Evolutionary conservation across 2,888 invertebrate genomes (phyloP), one percentile per base, ranked within the genome.

Genomic region (Tenthredo notha): DNA sequence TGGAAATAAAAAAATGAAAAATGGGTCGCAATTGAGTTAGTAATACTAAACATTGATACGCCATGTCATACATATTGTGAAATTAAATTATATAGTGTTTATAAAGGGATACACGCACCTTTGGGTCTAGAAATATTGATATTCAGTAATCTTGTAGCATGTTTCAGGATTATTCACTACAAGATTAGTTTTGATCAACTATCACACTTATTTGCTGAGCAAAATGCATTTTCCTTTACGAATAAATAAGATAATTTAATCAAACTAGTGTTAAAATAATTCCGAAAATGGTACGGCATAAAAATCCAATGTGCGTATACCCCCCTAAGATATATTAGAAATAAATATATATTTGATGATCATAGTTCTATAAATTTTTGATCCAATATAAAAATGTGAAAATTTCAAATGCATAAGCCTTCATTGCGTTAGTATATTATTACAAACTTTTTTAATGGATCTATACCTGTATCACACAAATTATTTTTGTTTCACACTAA

Each of bases 1-100:
- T 93, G 84, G 58, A 86, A 29, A 40, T 54, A 65, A 29, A 37
- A 37, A 50, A 70, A 33, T 21, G 70, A 33, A 47, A 85, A 50
- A 29, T 18, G 21, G 9, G 7, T 67, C 61, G 21, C 47, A 9
- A 83, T 47, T 25, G 6, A n/a, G 12, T 40, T 61, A 43, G 5
- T 77, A 6, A 21, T 10, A 10, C 37, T 12, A 33, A 80, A 61
- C 21, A 7, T 80, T 61, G 80, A 65, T 67, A 29, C n/a, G n/a
- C n/a, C 5, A 54, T n/a, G 6, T n/a, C n/a, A 61, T 61, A 25
- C 7, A 21, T 21, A 25, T 70, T 70, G 18, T 18, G 18, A 70
- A 70, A 37, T n/a, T 33, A 54, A 54, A 54, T 54, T n/a, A 54
- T n/a, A n/a, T 54, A 7, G 54, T 15, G 12, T 47, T 47, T 47